phyloP scores from a whole-genome alignment of 2,113 vertebrate genomes.

The Megaleporinus macrocephalus region DNA sequence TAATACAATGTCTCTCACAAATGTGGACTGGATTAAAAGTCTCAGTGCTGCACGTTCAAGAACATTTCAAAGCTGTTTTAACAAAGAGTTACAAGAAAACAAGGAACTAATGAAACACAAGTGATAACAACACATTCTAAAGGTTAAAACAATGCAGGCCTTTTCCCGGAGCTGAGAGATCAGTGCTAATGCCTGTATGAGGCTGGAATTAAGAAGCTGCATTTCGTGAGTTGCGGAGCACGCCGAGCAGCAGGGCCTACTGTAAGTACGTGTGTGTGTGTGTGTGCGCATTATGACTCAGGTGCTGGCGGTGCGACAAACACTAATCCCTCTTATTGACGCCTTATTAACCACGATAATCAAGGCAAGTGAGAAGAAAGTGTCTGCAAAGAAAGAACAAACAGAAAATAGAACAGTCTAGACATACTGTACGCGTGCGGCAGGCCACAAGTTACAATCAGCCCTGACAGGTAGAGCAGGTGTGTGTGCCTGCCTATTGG shows the following conservation, averaged over 20 bases:
- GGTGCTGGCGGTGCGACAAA: conserved; percentile 4
- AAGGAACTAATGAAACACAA: too few species aligned
- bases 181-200: neutral
- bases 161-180: neutral
- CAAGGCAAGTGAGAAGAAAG: conserved; percentile 27
- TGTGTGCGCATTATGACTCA: neutral
- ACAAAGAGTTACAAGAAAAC: too few species aligned
- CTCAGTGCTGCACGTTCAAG: too few species aligned
- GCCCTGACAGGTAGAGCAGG: neutral
- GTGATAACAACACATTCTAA: neutral
- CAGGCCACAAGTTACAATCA: neutral
- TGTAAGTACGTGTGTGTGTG: neutral
- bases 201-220: neutral
- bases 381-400: conserved; percentile 16
- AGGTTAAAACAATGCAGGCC: neutral
- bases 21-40: too few species aligned
- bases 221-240: neutral
- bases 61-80: too few species aligned
- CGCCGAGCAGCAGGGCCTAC: neutral
- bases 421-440: neutral
- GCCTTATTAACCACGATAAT: conserved; percentile 55
- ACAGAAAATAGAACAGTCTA: conserved; percentile 12
- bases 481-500: neutral
- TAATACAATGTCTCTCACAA: too few species aligned
- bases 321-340: conserved; percentile 49